phyloP scores from a whole-genome alignment of 2,797 vertebrate species.

The Myioborus miniatus region DNA sequence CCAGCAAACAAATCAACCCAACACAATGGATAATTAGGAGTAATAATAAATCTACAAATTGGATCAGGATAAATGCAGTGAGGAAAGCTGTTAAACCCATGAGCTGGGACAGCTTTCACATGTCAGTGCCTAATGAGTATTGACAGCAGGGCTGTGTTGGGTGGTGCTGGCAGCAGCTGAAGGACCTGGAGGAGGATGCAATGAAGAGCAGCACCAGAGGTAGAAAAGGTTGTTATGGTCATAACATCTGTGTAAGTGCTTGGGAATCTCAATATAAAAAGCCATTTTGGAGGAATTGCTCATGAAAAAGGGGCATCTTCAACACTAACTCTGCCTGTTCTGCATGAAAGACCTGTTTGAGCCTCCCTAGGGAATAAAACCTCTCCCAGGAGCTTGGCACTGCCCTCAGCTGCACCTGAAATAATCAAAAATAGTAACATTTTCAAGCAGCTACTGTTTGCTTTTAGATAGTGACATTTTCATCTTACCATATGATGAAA shows the following conservation, averaged over 20 bases:
- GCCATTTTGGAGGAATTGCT: not conserved
- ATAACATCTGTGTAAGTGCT: not conserved
- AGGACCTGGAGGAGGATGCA: not conserved
- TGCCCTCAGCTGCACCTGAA: not conserved
- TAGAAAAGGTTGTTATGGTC: not conserved
- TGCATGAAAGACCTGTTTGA: not conserved
- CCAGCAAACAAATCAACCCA: constrained; percentile 1
- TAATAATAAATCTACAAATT: constrained; percentile 40
- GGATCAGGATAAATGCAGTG: constrained; percentile 7
- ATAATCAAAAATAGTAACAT: not conserved
- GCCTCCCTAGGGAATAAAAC: not conserved
- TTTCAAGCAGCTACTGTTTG: not conserved
- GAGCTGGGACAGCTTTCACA: constrained; percentile 20
- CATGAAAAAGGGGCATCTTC: not conserved
- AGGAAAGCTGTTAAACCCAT: constrained; percentile 41
- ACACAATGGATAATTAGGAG: constrained; percentile 20
- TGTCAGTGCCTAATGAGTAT: constrained; percentile 5
- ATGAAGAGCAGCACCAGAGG: not conserved
- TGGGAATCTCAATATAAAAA: not conserved
- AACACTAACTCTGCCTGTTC: not conserved
- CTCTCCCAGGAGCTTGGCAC: not conserved
- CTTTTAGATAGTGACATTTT: not conserved
- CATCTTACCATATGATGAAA: not conserved
- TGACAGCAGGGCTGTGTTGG: constrained; percentile 1
- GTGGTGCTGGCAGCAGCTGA: not conserved